Percentiles rank a stretch among this genome's conserved stretches.
These are phyloP conservation scores for Drosophila carrolli DNA, from an alignment of 1,140 invertebrate genomes.

Conservation along the genomic window DNA sequence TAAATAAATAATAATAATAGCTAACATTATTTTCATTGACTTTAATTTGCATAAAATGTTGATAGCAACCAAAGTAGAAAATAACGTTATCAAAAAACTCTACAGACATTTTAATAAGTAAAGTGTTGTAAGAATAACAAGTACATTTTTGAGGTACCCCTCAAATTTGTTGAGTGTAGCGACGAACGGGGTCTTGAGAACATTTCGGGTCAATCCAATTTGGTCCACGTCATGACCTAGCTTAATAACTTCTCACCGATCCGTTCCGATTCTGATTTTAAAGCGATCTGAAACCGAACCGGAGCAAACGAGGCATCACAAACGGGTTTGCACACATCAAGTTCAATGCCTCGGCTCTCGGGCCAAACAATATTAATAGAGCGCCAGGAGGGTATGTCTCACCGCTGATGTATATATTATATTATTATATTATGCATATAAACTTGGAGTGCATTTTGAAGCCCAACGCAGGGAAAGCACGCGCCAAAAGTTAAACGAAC, in stretches of 20 bases:
- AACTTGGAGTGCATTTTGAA: constrained; percentile 13
- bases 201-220: constrained; percentile 2
- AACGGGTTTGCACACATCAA: constrained; percentile 28
- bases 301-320: constrained; percentile 11
- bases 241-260: constrained; percentile 45
- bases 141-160: too few relatives aligned
- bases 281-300: constrained; percentile 5
- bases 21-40: too few relatives aligned
- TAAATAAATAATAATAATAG: neutral
- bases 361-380: constrained; percentile 22
- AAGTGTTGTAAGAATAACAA: too few relatives aligned
- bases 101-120: too few relatives aligned
- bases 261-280: neutral
- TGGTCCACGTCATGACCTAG: constrained; percentile 53
- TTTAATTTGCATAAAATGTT: neutral
- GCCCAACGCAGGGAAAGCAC: constrained; percentile 30
- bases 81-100: too few relatives aligned
- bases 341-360: constrained; percentile 44
- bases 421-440: constrained; percentile 8
- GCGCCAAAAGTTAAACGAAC: constrained; percentile 59
- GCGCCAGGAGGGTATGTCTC: constrained; percentile 10
- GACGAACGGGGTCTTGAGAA: neutral
- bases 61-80: too few relatives aligned
- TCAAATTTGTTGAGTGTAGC: constrained; percentile 1
- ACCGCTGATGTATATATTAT: constrained; percentile 1